Conservation (phyloP, 2,113 vertebrate genomes). For the Entomyzon cyanotis region DNA sequence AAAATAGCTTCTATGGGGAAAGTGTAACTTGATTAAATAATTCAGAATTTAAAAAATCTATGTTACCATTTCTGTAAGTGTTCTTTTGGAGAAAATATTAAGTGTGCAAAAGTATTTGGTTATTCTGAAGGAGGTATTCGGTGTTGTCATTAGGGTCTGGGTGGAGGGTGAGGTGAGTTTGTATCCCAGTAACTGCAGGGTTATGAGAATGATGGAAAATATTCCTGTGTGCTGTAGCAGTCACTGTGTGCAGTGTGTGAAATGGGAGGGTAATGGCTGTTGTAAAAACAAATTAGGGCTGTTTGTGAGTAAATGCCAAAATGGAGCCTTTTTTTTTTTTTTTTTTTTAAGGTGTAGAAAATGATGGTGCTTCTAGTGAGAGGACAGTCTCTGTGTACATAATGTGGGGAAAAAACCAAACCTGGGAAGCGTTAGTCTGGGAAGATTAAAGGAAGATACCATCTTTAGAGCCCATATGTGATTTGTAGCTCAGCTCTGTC, state of each 20-base stretch:
- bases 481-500: background rate
- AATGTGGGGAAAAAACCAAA: background rate
- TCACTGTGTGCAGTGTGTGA: background rate
- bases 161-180: background rate
- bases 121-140: background rate
- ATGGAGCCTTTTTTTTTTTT: background rate
- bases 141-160: background rate
- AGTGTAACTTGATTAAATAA: background rate
- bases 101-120: background rate
- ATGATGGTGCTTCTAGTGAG: background rate
- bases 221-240: background rate
- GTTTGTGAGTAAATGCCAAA: background rate
- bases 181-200: background rate
- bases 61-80: background rate
- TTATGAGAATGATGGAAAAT: background rate
- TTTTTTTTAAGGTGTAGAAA: background rate
- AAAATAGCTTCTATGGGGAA: background rate
- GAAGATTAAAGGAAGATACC: slow-evolving; percentile 1
- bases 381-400: background rate
- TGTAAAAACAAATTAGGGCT: background rate
- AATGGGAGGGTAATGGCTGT: background rate
- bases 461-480: background rate
- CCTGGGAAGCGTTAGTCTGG: background rate
- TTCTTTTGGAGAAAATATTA: background rate
- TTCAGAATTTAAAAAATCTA: background rate